Base-by-base conservation (phyloP, 2,797 vertebrate genomes). In the Hapalemur alaotrensis region DNA sequence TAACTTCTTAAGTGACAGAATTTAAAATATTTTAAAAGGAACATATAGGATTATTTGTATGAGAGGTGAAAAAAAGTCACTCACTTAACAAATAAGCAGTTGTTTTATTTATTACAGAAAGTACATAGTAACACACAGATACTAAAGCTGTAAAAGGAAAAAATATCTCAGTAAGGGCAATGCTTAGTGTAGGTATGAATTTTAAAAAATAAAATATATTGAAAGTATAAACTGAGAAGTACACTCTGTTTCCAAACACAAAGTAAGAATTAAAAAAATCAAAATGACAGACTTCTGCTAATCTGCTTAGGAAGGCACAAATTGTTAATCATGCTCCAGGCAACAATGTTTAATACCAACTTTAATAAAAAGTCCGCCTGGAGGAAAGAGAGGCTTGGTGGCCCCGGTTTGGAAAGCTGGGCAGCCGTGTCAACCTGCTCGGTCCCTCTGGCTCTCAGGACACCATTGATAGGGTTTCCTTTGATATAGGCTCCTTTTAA, bases 321-420 rank as follows among this genome's bases (percentile, higher is more conserved):
- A 98, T 98, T 98, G 97, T 98, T 99, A 98, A 98, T 98, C 98
- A 98, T 97, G 97, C 98, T 98, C 96, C 95, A 97, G 98, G 98
- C 98, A 59, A 96, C 98, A 98, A 98, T 98, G 97, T 98, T 98
- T 98, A 98, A 98, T 98, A 98, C 97, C 95, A 98, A 98, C 97
- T 98, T 98, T 99, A 99, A 99, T 98, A 99, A 98, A 98, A 98
- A 98, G 98, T 97, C 98, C 75, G 98, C 98, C 98, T 97, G 88
- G 94, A 98, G 98, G 97, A 97, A 97, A 98, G 97, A 97, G 98
- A 98, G 98, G 97, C 96, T 98, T 98, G 98, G 98, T 97, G 98
- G 98, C 97, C 93, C 73, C 0, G 89, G 89, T 95, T 98, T 94
- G 97, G 97, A 98, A 98, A 98, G 96, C 98, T 97, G 94, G 96